Evolutionary conservation across 1,140 invertebrate genomes (phyloP).

Genomic region (Drosophila virilis): DNA sequence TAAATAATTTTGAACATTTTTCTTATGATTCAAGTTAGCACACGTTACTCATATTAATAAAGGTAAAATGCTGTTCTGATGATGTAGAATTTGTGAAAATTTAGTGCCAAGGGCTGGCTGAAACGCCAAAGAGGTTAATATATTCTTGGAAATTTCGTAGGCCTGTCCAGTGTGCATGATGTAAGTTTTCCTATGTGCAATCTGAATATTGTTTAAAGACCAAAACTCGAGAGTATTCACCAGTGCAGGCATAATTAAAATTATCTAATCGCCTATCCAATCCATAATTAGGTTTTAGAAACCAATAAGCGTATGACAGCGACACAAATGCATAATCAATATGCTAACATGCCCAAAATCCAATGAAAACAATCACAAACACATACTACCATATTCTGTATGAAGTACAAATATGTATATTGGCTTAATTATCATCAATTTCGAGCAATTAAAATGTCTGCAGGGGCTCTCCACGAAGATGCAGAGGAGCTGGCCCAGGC

Average conservation of each 20-base stretch:
- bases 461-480: constrained; percentile 3
- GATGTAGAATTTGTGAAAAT: no score
- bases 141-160: constrained; percentile 11
- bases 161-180: not conserved
- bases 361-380: constrained; percentile 66
- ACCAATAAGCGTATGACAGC: constrained; percentile 51
- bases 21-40: constrained; percentile 49
- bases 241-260: constrained; percentile 23
- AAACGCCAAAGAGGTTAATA: not conserved
- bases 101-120: not conserved
- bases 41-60: constrained; percentile 61
- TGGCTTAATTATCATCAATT: constrained; percentile 82
- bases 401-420: constrained; percentile 74
- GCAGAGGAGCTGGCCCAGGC: constrained; percentile 13
- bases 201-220: not conserved
- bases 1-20: constrained; percentile 42
- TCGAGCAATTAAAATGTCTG: constrained; percentile 80
- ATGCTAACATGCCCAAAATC: constrained; percentile 49
- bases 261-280: constrained; percentile 33
- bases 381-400: not conserved
- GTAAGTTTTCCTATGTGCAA: not conserved
- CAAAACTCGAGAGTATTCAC: not conserved
- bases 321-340: constrained; percentile 74
- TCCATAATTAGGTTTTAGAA: constrained; percentile 42
- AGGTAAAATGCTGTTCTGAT: constrained; percentile 4